A percentile compares a stretch with the other conserved stretches of the same genome.
phyloP scores from a whole-genome alignment of 2,113 vertebrate genomes.

The Mugil cephalus region DNA sequence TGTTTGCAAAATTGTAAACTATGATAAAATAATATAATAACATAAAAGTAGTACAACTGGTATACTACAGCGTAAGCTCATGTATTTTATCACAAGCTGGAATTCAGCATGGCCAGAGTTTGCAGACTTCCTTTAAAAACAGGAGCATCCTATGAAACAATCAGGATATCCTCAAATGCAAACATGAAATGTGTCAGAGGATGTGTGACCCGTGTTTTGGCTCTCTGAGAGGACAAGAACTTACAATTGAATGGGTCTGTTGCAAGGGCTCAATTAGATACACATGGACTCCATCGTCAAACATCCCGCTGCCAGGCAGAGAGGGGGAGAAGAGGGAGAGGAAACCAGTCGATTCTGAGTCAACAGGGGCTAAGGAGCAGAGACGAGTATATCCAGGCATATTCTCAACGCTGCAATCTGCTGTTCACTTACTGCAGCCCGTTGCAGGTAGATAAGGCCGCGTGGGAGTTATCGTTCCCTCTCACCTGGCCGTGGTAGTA shows the following conservation, averaged over 20 bases:
- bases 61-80: not conserved
- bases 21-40: not conserved
- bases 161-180: conserved; percentile 17
- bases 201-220: conserved; percentile 14
- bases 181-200: not conserved
- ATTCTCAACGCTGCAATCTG: conserved; percentile 34
- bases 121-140: conserved; percentile 42
- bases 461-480: conserved; percentile 88
- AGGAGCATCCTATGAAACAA: not conserved
- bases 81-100: not conserved
- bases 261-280: conserved; percentile 93
- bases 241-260: conserved; percentile 89
- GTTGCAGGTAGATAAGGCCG: conserved; percentile 95
- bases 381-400: conserved; percentile 42
- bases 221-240: conserved; percentile 65
- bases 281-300: conserved; percentile 90
- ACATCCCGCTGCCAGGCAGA: conserved; percentile 90
- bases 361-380: conserved; percentile 37
- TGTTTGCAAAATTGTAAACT: not conserved
- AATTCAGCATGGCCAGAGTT: not conserved
- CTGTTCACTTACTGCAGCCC: conserved; percentile 93
- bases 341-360: conserved; percentile 62
- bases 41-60: not conserved
- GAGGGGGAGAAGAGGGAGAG: conserved; percentile 60
- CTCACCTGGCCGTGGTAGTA: conserved; percentile 96